Conservation (phyloP, 2,113 vertebrate species). For the Chaenogobius annularis region DNA sequence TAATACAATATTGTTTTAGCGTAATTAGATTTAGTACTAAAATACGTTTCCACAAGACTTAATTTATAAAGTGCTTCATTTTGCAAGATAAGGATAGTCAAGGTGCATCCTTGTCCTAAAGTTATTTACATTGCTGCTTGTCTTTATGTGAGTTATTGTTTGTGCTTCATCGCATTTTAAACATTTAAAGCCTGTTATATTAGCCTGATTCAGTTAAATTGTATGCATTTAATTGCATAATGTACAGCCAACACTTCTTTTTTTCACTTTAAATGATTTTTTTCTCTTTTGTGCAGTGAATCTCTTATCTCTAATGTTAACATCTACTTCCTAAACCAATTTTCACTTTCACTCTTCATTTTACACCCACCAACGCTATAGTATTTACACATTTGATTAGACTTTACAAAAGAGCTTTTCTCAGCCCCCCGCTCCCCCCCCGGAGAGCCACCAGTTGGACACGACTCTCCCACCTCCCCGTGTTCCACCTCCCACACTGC, state of each 20-base stretch:
- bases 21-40: not conserved
- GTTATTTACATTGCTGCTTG: no score
- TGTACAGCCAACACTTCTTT: not conserved
- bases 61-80: no score
- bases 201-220: not conserved
- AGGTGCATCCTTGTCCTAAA: no score
- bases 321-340: not conserved
- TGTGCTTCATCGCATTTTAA: not conserved
- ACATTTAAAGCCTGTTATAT: not conserved
- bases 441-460: slow-evolving; percentile 8
- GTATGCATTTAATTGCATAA: not conserved
- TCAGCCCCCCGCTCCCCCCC: slow-evolving; percentile 2
- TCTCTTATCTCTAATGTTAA: slow-evolving; percentile 37
- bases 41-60: no score
- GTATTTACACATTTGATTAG: slow-evolving; percentile 21
- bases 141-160: no score
- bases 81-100: no score
- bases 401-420: slow-evolving; percentile 40
- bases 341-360: slow-evolving; percentile 8
- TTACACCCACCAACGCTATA: slow-evolving; percentile 20
- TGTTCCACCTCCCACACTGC: slow-evolving; percentile 48
- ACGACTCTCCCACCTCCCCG: slow-evolving; percentile 14
- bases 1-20: not conserved
- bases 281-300: slow-evolving; percentile 23
- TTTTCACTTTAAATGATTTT: slow-evolving; percentile 37